These are phyloP conservation scores for Andricus curvator DNA, from an alignment of 2,888 invertebrate species.

Conservation along the genomic window DNA sequence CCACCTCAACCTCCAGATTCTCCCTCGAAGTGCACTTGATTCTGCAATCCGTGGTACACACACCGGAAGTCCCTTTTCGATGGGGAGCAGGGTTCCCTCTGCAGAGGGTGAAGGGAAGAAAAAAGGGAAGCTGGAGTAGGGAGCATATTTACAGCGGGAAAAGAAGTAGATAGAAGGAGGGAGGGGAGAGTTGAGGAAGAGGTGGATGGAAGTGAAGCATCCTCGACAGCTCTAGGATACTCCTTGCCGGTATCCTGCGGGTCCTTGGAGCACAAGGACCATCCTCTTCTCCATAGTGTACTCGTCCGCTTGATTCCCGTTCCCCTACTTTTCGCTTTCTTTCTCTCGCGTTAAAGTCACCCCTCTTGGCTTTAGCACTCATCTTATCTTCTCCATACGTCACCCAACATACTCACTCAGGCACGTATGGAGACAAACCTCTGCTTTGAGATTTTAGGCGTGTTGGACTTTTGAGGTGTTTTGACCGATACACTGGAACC, in stretches of 20 bases:
- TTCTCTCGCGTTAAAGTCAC: conserved; percentile 41
- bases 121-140: conserved; percentile 45
- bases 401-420: not conserved
- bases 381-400: conserved; percentile 35
- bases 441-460: conserved; percentile 31
- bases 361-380: conserved; percentile 34
- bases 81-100: conserved; percentile 52
- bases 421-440: no score
- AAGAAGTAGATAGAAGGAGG: conserved; percentile 42
- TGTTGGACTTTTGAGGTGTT: conserved; percentile 8
- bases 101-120: conserved; percentile 55
- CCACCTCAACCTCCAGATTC: conserved; percentile 43
- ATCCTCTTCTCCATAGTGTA: conserved; percentile 63
- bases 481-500: not conserved
- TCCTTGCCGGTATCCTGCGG: conserved; percentile 74
- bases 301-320: conserved; percentile 31
- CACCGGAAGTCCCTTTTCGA: conserved; percentile 49
- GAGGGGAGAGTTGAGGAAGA: conserved; percentile 63
- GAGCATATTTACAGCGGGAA: conserved; percentile 63
- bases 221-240: conserved; percentile 76
- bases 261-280: conserved; percentile 74
- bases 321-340: conserved; percentile 35
- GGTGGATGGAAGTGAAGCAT: conserved; percentile 74
- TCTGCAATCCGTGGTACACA: conserved; percentile 67
- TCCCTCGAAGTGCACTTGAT: conserved; percentile 71